These are phyloP conservation scores for Drosophila lowei DNA, from an alignment of 1,140 invertebrate species.

Conservation along the genomic window DNA sequence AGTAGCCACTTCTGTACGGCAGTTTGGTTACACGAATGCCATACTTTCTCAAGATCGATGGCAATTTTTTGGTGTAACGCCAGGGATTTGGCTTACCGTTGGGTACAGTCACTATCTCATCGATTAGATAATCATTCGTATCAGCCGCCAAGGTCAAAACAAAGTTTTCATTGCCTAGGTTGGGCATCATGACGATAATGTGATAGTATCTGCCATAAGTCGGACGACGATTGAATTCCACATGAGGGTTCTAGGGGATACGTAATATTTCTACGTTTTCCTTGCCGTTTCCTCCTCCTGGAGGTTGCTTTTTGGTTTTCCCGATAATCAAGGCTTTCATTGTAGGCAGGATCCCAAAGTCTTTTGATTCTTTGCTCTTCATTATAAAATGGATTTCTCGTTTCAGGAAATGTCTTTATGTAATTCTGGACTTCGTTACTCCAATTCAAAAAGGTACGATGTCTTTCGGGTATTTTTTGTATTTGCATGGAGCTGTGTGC, in stretches of 20 bases:
- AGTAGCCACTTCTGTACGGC: slow-evolving; percentile 14
- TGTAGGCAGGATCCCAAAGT: slow-evolving; percentile 8
- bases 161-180: slow-evolving; percentile 3
- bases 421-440: background rate
- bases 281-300: background rate
- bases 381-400: too few species aligned
- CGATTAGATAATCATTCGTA: slow-evolving; percentile 30
- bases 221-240: slow-evolving; percentile 1
- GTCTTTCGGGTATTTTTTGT: background rate
- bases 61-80: background rate
- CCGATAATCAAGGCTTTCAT: background rate
- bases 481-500: background rate
- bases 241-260: background rate
- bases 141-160: slow-evolving; percentile 30
- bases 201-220: background rate
- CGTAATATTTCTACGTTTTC: too few species aligned
- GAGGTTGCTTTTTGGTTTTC: background rate
- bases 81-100: background rate
- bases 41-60: background rate
- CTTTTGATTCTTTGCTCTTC: slow-evolving; percentile 2
- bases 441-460: background rate
- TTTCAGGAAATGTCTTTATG: background rate
- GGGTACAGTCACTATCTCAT: background rate
- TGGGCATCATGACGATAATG: slow-evolving; percentile 18
- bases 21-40: background rate